Percentiles rank a stretch among this genome's conserved stretches.
phyloP scores from a whole-genome alignment of 2,888 invertebrate genomes.

The Corbicula japonica region DNA sequence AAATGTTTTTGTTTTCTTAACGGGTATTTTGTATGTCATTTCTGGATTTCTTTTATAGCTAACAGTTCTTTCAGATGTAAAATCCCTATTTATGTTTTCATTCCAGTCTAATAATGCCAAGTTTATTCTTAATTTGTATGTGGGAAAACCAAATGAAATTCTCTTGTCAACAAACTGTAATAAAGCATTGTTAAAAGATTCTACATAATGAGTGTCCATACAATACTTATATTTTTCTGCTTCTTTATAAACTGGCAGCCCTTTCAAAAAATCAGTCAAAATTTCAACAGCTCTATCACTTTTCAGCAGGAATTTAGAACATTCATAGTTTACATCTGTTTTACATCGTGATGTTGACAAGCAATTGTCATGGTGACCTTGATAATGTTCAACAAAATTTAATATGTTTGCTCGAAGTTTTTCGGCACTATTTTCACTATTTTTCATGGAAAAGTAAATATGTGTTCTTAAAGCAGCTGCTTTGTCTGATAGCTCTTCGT shows the following conservation, averaged over 20 bases:
- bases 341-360: background rate
- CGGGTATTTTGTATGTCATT: constrained; percentile 10
- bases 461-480: constrained; percentile 3
- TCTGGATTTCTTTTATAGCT: constrained; percentile 2
- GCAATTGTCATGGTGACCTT: too few relatives aligned
- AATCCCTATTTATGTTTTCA: too few relatives aligned
- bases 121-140: too few relatives aligned
- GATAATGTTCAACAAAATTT: constrained; percentile 7
- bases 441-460: constrained; percentile 9
- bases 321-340: too few relatives aligned
- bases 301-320: too few relatives aligned
- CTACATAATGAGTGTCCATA: too few relatives aligned
- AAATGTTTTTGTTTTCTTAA: background rate
- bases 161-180: constrained; percentile 1
- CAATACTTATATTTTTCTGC: too few relatives aligned
- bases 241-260: too few relatives aligned
- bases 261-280: too few relatives aligned
- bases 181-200: background rate
- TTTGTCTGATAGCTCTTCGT: constrained; percentile 4
- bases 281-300: too few relatives aligned
- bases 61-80: background rate
- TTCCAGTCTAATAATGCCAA: too few relatives aligned
- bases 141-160: too few relatives aligned
- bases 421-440: constrained; percentile 5
- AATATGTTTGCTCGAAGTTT: background rate